A percentile compares a stretch with the other conserved stretches of the same genome.
These are phyloP conservation scores for Bolinopsis microptera DNA, from an alignment of 37 sponge, comb jelly and placozoan genomes.

Conservation along the genomic window DNA sequence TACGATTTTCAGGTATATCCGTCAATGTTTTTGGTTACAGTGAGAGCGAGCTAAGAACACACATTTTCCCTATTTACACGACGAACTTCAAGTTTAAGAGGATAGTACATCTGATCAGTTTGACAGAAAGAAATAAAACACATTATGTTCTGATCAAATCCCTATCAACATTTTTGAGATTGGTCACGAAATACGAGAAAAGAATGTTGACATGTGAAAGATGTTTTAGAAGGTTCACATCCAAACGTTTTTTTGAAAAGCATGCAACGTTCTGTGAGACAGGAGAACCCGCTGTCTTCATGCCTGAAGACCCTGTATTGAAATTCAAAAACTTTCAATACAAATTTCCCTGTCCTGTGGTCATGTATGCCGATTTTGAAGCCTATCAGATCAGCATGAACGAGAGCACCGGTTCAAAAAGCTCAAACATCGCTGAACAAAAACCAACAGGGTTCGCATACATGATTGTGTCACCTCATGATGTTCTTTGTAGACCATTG, in stretches of 20 bases:
- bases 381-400: too few relatives aligned
- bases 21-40: background rate
- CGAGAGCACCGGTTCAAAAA: too few relatives aligned
- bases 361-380: too few relatives aligned
- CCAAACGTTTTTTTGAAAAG: background rate
- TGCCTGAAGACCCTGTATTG: too few relatives aligned
- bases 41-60: background rate
- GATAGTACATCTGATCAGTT: background rate
- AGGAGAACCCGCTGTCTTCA: background rate
- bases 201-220: background rate
- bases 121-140: background rate
- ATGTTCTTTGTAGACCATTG: background rate
- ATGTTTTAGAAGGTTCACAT: background rate
- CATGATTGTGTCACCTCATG: background rate
- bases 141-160: slow-evolving; percentile 27
- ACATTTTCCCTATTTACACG: background rate
- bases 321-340: too few relatives aligned
- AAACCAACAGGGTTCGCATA: background rate
- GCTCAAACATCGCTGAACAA: background rate
- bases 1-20: background rate
- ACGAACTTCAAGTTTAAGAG: background rate
- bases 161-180: background rate
- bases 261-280: background rate
- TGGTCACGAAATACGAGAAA: background rate
- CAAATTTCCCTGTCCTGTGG: too few relatives aligned